These are phyloP conservation scores for Epinotia bilunana DNA, from an alignment of 2,888 invertebrate genomes.

Conservation along the genomic window DNA sequence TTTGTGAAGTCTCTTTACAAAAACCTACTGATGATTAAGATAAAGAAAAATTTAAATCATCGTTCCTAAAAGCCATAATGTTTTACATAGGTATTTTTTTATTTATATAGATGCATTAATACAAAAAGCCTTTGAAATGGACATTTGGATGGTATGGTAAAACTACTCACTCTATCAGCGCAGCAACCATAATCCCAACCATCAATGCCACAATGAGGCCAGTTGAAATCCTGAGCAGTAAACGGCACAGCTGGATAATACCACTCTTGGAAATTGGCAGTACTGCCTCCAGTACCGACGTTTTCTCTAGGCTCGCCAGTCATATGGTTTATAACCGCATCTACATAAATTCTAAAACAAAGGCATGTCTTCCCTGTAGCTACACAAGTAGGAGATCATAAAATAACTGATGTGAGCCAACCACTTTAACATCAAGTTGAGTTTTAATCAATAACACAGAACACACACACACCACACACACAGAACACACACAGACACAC, in stretches of 20 bases:
- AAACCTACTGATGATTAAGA: too few relatives aligned
- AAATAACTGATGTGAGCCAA: neutral
- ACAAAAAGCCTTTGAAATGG: too few relatives aligned
- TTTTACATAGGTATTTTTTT: too few relatives aligned
- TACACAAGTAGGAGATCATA: neutral
- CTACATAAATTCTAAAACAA: conserved; percentile 89
- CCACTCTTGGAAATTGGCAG: conserved; percentile 78
- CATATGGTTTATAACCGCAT: conserved; percentile 95
- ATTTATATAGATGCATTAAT: too few relatives aligned
- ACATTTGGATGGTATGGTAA: too few relatives aligned
- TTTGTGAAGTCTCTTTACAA: too few relatives aligned
- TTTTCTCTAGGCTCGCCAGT: conserved; percentile 80
- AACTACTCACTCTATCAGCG: conserved; percentile 79
- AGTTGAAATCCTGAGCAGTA: conserved; percentile 87
- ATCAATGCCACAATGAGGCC: conserved; percentile 84
- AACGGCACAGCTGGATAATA: conserved; percentile 88
- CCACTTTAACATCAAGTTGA: neutral
- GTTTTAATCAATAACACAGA: too few relatives aligned
- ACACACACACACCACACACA: too few relatives aligned
- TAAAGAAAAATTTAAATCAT: too few relatives aligned
- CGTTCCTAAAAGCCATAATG: too few relatives aligned
- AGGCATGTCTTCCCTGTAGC: neutral
- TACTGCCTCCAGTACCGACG: conserved; percentile 86
- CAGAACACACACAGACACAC: too few relatives aligned
- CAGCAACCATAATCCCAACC: conserved; percentile 87